phyloP scores from a whole-genome alignment of 2,797 vertebrate species.

The Simalia tracyae region DNA sequence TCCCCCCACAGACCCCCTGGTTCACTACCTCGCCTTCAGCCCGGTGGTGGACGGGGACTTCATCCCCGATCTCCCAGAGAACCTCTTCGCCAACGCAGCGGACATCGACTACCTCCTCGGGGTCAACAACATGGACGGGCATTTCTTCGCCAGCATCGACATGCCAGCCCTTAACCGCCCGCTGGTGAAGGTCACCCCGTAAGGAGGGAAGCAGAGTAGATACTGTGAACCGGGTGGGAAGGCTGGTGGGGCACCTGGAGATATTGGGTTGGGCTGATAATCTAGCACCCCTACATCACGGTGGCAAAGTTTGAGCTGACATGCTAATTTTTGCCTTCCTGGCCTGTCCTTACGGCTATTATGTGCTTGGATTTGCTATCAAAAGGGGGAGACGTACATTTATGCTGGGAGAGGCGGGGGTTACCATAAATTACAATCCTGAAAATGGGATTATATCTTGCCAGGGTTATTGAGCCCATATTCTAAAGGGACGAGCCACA shows the following conservation, averaged over 20 bases:
- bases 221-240: rapidly evolving
- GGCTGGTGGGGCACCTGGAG: background rate
- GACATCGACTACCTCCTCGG: constrained; percentile 86
- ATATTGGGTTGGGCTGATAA: too few relatives aligned
- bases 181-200: constrained; percentile 71
- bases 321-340: background rate
- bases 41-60: constrained; percentile 91
- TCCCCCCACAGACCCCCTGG: constrained; percentile 73
- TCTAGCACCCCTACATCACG: too few relatives aligned
- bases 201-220: constrained; percentile 27
- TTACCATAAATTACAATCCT: background rate
- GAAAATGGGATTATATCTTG: too few relatives aligned
- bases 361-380: background rate
- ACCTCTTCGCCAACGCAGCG: constrained; percentile 83
- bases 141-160: constrained; percentile 82
- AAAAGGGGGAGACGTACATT: background rate
- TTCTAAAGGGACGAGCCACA: too few relatives aligned
- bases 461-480: too few relatives aligned
- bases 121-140: constrained; percentile 90
- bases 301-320: background rate
- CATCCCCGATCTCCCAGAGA: constrained; percentile 79
- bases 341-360: background rate
- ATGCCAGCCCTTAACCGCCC: constrained; percentile 79
- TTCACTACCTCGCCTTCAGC: constrained; percentile 76
- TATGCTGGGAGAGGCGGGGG: background rate